Evolutionary conservation across 1,140 invertebrate genomes (phyloP).

Genomic region (Hestina assimilis): DNA sequence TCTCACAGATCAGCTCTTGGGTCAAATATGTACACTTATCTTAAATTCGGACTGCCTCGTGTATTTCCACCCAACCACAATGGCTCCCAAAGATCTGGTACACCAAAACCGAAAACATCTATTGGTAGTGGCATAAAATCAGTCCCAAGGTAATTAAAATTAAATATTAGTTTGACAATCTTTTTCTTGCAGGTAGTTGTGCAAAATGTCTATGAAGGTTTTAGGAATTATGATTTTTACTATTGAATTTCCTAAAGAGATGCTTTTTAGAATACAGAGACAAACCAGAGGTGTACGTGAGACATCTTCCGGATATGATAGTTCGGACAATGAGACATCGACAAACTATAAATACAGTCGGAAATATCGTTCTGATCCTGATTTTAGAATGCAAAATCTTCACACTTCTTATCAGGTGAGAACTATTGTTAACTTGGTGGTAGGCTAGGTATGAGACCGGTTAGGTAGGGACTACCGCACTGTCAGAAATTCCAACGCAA

Average conservation of each 20-base stretch:
- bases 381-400: conserved; percentile 84
- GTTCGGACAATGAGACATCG: conserved; percentile 84
- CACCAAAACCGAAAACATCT: conserved; percentile 77
- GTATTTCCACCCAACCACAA: conserved; percentile 90
- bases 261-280: conserved; percentile 59
- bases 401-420: conserved; percentile 78
- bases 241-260: too few species aligned
- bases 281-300: conserved; percentile 71
- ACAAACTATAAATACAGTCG: conserved; percentile 81
- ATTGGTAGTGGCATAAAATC: conserved; percentile 77
- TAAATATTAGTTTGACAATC: too few species aligned
- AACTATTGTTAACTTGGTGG: neutral
- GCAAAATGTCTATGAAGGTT: too few species aligned
- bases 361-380: conserved; percentile 89
- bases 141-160: conserved; percentile 65
- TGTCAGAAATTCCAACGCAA: too few species aligned
- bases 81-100: conserved; percentile 80
- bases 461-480: too few species aligned
- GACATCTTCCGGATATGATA: conserved; percentile 92
- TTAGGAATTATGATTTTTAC: too few species aligned
- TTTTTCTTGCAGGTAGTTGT: too few species aligned
- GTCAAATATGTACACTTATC: conserved; percentile 94
- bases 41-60: conserved; percentile 94
- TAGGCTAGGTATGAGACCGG: too few species aligned
- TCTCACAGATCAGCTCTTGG: conserved; percentile 85